Conservation (phyloP, 2,888 invertebrate genomes). For the Scaptomyza tumidula region DNA sequence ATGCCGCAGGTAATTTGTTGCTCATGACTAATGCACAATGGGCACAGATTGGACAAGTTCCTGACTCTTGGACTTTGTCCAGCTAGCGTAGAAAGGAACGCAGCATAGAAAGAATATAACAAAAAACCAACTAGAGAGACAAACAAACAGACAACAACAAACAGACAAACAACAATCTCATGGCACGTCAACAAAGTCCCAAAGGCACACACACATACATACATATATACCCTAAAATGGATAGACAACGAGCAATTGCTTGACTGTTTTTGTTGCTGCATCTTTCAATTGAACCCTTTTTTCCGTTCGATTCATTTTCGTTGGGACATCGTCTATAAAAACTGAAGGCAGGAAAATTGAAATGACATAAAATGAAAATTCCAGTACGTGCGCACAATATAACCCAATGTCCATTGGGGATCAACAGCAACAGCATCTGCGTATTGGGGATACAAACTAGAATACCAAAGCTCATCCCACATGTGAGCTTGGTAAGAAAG, state of each 20-base stretch:
- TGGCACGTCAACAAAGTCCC: conserved; percentile 71
- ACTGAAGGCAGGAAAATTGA: conserved; percentile 73
- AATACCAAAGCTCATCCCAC: conserved; percentile 2
- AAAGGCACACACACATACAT: conserved; percentile 43
- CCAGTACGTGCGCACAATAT: conserved; percentile 73
- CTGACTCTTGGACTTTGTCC: conserved; percentile 49
- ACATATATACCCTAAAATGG: conserved; percentile 48
- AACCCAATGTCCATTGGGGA: conserved; percentile 59
- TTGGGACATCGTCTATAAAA: conserved; percentile 63
- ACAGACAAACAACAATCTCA: conserved; percentile 68
- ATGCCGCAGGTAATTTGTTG: conserved; percentile 80
- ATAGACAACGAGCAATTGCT: conserved; percentile 49
- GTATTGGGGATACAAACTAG: conserved; percentile 13
- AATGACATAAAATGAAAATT: conserved; percentile 79
- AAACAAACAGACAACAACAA: conserved; percentile 60
- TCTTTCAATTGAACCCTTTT: conserved; percentile 76
- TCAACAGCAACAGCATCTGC: conserved; percentile 50
- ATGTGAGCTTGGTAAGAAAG: neutral
- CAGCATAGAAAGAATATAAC: conserved; percentile 23
- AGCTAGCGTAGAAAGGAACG: conserved; percentile 37
- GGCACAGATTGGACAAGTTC: conserved; percentile 50
- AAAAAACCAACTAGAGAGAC: conserved; percentile 4
- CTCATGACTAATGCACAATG: conserved; percentile 69
- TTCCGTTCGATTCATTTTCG: conserved; percentile 68
- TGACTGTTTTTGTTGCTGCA: conserved; percentile 49